phyloP scores from a whole-genome alignment of 2,113 vertebrate species.

The Anoura caudifer region DNA sequence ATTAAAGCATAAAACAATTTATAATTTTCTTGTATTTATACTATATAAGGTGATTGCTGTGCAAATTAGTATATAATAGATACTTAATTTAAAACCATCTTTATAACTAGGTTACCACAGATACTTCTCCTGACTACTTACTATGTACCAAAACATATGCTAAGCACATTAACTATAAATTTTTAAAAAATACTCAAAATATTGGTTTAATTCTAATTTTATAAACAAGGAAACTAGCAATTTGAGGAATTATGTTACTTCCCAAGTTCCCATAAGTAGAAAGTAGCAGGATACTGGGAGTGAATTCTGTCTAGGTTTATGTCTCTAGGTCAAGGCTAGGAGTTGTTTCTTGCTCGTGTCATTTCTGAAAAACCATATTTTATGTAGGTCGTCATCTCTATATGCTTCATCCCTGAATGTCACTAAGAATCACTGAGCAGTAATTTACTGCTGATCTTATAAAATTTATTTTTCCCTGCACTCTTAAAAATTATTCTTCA shows the following conservation, averaged over 20 bases:
- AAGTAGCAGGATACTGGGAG: not conserved
- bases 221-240: not conserved
- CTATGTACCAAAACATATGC: not conserved
- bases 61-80: not conserved
- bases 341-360: not conserved
- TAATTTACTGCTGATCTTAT: too few species aligned
- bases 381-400: not conserved
- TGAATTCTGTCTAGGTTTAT: not conserved
- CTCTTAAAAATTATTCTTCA: not conserved
- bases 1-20: not conserved
- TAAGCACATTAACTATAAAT: not conserved
- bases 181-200: not conserved
- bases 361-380: not conserved
- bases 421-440: not conserved
- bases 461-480: not conserved
- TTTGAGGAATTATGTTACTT: not conserved
- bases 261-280: not conserved
- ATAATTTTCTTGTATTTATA: not conserved
- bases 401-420: not conserved
- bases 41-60: not conserved
- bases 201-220: not conserved
- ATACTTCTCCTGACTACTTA: not conserved
- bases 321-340: not conserved
- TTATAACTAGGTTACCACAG: not conserved
- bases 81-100: not conserved